A percentile compares a stretch with the other conserved stretches of the same genome.
phyloP scores from a whole-genome alignment of 2,888 invertebrate genomes.

The Pristionchus exspectatus region DNA sequence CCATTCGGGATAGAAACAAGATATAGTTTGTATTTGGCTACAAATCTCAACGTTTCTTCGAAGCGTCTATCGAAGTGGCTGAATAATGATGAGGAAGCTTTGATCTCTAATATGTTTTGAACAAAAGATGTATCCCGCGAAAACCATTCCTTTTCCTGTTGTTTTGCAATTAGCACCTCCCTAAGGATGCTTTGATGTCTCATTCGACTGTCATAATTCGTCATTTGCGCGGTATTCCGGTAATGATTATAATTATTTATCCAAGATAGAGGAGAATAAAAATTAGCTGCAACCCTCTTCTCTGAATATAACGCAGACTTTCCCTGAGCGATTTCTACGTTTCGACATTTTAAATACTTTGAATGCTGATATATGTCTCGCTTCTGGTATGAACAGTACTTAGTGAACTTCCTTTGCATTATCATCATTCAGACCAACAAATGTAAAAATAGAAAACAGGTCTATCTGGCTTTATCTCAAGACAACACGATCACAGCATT shows the following conservation, averaged over 20 bases:
- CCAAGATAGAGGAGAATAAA: no score
- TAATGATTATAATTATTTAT: not conserved
- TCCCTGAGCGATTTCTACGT: no score
- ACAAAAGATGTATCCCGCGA: not conserved
- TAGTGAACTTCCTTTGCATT: not conserved
- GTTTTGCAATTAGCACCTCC: not conserved
- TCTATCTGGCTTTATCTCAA: slow-evolving; percentile 35
- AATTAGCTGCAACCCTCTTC: no score
- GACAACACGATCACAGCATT: slow-evolving; percentile 20
- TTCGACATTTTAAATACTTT: no score
- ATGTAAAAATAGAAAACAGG: not conserved
- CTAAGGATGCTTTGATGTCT: not conserved
- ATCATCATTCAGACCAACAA: no score
- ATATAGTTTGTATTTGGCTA: not conserved
- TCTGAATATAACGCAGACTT: no score
- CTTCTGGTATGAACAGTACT: not conserved
- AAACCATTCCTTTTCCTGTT: not conserved
- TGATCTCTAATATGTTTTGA: not conserved
- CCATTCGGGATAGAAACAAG: not conserved
- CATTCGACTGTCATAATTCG: not conserved
- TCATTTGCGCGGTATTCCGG: not conserved
- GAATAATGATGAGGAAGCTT: not conserved
- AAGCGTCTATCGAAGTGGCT: not conserved
- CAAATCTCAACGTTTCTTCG: not conserved
- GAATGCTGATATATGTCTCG: no score